A percentile compares a stretch with the other conserved stretches of the same genome.
phyloP scores from a whole-genome alignment of 1,140 invertebrate genomes.

The Thaumatotibia leucotreta region DNA sequence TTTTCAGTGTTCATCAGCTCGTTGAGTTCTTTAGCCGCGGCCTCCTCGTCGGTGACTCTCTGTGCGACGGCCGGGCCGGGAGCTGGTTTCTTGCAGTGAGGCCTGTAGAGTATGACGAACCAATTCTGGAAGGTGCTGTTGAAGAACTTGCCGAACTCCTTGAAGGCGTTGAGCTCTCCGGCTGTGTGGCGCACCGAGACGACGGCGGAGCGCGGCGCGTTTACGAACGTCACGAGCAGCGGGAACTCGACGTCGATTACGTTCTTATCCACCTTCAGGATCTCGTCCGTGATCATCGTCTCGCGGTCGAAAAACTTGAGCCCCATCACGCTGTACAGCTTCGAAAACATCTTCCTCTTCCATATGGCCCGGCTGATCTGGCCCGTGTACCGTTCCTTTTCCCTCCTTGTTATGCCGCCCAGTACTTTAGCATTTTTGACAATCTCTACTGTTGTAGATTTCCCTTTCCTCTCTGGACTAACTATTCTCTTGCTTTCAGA shows the following conservation, averaged over 20 bases:
- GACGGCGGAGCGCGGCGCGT: constrained; percentile 22
- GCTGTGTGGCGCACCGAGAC: constrained; percentile 22
- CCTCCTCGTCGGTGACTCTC: not conserved
- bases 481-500: not conserved
- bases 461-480: not conserved
- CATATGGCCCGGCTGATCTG: constrained; percentile 39
- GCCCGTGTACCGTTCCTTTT: constrained; percentile 37
- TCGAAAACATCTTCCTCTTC: constrained; percentile 39
- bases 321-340: constrained; percentile 18
- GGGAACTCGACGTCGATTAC: constrained; percentile 31
- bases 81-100: constrained; percentile 8
- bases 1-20: not conserved
- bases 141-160: constrained; percentile 51
- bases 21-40: not conserved
- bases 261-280: constrained; percentile 27
- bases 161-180: constrained; percentile 35
- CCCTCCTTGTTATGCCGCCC: not conserved
- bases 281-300: constrained; percentile 36
- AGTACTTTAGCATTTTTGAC: not conserved
- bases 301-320: constrained; percentile 35
- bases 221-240: constrained; percentile 28
- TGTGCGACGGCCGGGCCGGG: not conserved
- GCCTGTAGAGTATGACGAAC: constrained; percentile 31
- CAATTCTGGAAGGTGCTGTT: constrained; percentile 32
- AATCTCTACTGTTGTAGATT: not conserved